Evolutionary conservation across 2,113 vertebrate genomes (phyloP), one percentile per base, ranked within the genome.

Genomic region (Maccullochella peelii): DNA sequence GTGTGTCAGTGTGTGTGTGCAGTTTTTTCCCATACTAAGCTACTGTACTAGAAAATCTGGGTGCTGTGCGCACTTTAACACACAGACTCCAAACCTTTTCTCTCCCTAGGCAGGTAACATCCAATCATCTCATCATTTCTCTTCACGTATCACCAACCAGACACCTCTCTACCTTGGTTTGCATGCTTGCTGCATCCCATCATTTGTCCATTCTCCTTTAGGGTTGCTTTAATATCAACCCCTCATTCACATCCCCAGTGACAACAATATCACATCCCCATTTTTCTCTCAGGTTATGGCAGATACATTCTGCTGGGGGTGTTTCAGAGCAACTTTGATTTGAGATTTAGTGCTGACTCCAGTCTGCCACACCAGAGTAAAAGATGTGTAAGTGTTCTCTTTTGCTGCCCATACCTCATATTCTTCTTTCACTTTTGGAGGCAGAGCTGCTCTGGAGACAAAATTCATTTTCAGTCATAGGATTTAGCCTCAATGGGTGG

Each of bases 41-140:
- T 44, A 30, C 33, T 52, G 9, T 58, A 36, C 21, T 5, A 68
- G 18, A 50, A 50, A 50, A 40, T 52, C 8, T 69, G 18, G 14
- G 3, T 54, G 49, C n/a, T 0, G 10, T 65, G 33, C 3, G 1
- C 33, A 40, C 65, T 63, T 68, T 70, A 66, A 73, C 69, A 58
- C 33, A n/a, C 8, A 25, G 47, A 54, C 75, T 79, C 12, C 12
- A 62, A 80, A 73, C 21, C 68, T 67, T 81, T 79, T n/a, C 40
- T 78, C 27, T 66, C 62, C 33, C 18, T 21, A 18, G 73, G 77
- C 52, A 71, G 63, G 54, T 69, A 79, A 61, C 50, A 68, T 79
- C 71, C 73, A 72, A 82, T 71, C 69, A 78, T 75, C 59, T 78
- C 62, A 76, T 86, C n/a, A 73, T 81, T 82, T 69, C 71, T 79